Percentiles rank a stretch among this genome's conserved stretches.
These are phyloP conservation scores for Nasonia vitripennis DNA, from an alignment of 1,140 invertebrate species.

Conservation along the genomic window DNA sequence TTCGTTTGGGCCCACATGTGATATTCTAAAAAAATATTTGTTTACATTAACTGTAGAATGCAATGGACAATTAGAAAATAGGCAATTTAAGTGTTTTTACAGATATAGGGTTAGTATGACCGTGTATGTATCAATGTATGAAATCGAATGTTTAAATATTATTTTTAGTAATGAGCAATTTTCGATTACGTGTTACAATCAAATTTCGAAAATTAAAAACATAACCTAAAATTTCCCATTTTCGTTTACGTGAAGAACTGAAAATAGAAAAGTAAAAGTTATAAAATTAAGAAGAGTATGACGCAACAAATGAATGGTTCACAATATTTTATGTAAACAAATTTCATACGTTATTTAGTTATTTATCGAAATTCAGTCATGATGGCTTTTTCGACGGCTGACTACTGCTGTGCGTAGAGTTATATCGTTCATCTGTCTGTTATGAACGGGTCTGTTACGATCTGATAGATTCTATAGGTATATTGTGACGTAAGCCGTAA, in stretches of 20 bases:
- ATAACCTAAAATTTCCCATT: background rate
- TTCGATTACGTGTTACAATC: background rate
- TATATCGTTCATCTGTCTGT: no score
- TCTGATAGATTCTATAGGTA: no score
- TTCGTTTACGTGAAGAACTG: background rate
- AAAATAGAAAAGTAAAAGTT: background rate
- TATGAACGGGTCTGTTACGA: no score
- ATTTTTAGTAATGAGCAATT: background rate
- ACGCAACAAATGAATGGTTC: background rate
- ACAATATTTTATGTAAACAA: background rate
- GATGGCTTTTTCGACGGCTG: background rate
- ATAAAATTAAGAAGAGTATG: background rate
- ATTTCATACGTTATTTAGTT: background rate
- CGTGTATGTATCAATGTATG: background rate
- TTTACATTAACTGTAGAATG: background rate
- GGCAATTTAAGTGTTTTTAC: background rate
- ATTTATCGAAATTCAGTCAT: background rate
- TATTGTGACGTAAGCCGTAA: no score
- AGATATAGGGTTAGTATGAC: background rate
- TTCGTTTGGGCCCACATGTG: conserved; percentile 42
- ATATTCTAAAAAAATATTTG: background rate
- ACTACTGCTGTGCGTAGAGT: no score
- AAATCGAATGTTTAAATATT: background rate
- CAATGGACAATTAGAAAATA: background rate
- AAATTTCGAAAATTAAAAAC: background rate